phyloP scores from a whole-genome alignment of 2,797 vertebrate species.

The Periparus ater region DNA sequence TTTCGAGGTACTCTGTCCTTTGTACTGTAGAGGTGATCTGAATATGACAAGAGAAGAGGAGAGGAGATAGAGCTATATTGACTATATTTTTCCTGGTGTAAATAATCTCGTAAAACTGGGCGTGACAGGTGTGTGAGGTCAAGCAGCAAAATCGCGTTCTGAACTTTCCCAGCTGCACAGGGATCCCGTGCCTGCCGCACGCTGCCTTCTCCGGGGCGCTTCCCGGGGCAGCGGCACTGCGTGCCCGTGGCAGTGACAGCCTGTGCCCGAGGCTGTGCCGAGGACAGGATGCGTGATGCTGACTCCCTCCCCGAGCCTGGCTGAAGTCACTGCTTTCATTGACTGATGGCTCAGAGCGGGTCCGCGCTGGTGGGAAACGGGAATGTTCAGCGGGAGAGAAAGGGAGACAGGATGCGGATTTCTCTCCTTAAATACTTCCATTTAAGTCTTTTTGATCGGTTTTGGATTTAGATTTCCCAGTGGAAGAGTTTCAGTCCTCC shows the following conservation, averaged over 20 bases:
- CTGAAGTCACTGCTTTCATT: not conserved
- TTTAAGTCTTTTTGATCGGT: not conserved
- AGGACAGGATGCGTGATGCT: not conserved
- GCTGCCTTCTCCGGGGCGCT: not conserved
- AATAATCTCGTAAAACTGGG: not conserved
- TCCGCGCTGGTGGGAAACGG: not conserved
- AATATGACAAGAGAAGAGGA: not conserved
- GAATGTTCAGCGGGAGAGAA: not conserved
- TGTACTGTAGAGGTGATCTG: not conserved
- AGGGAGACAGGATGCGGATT: not conserved
- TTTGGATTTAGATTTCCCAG: not conserved
- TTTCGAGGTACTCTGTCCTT: not conserved
- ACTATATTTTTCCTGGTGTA: not conserved
- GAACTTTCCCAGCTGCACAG: not conserved
- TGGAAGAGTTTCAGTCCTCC: not conserved
- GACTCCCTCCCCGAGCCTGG: not conserved
- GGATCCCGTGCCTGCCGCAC: not conserved
- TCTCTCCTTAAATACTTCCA: not conserved
- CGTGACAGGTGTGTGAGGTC: not conserved
- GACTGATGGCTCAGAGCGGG: not conserved
- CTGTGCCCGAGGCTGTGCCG: not conserved
- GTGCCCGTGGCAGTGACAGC: not conserved
- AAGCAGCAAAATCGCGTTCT: not conserved
- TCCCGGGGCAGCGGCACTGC: not conserved
- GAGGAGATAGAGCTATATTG: too few species aligned